Evolutionary conservation across 2,888 invertebrate species (phyloP), one percentile per base, ranked within the genome.

Genomic region (Penaeus monodon): DNA sequence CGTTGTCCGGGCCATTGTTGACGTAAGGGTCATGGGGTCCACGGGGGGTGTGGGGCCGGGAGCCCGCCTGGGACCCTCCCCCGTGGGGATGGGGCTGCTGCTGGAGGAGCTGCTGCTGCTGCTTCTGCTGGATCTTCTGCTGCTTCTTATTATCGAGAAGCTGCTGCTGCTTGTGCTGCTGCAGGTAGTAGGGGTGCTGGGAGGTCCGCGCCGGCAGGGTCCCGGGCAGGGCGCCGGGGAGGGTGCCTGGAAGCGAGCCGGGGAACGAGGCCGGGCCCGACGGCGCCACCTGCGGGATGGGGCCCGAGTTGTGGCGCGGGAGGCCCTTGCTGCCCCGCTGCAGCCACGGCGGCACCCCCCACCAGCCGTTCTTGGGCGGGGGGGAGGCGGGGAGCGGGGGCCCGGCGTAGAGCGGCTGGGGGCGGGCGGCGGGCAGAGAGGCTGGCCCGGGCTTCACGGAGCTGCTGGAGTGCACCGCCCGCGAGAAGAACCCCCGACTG

Each of bases 401-500:
- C 12, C n/a, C 20, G 20, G 81, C 66, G 44, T 70, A 74, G 27
- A 82, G 86, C 22, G 64, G 81, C 29, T 49, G 85, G 66, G 49
- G 22, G 27, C 57, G 68, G 49, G 80, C 14, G 4, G 74, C 66
- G 27, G 85, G 80, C 38, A 80, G 80, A 78, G 86, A 76, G 33
- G 86, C 65, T 77, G 86, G 86, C 29, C 82, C 82, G 70, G 86
- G 81, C 81, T 86, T 86, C 78, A 86, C 86, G 12, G 86, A 86
- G 80, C 80, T 80, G 78, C 86, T 77, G 66, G 86, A 86, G 86
- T 86, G 86, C 78, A 86, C 86, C 76, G 86, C 86, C 86, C 86
- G 86, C n/a, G 86, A 86, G 82, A 86, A 86, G 70, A 86, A 86
- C 82, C 86, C 82, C 68, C 82, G 81, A 82, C 86, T 86, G 66